Conservation (phyloP, 2,888 invertebrate genomes). For the Capitulum mitella region DNA sequence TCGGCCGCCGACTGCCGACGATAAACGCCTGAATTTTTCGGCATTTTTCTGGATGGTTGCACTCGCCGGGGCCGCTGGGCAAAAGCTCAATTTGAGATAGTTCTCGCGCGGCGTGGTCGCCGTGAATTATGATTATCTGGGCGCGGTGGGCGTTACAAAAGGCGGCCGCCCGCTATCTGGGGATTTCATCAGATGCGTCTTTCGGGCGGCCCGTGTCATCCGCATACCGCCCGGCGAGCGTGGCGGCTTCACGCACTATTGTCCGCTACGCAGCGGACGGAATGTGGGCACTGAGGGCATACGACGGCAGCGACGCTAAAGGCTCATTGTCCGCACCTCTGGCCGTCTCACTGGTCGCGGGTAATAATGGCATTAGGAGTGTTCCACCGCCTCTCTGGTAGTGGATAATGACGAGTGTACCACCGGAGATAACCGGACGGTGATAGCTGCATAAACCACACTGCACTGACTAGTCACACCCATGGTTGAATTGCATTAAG, state of each 20-base stretch:
- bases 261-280: neutral
- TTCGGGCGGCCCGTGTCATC: neutral
- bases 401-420: too few relatives aligned
- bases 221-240: neutral
- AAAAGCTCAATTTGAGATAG: slow-evolving; percentile 17
- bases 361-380: too few relatives aligned
- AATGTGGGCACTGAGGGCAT: too few relatives aligned
- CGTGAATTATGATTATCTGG: neutral
- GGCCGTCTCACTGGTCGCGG: too few relatives aligned
- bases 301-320: too few relatives aligned
- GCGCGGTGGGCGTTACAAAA: neutral
- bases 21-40: neutral
- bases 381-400: too few relatives aligned
- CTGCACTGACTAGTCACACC: too few relatives aligned
- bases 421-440: too few relatives aligned
- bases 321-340: too few relatives aligned
- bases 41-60: slow-evolving; percentile 3
- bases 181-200: neutral
- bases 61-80: neutral
- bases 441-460: too few relatives aligned
- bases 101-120: neutral
- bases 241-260: neutral
- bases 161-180: neutral
- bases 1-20: neutral
- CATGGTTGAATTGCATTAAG: too few relatives aligned